Conservation (phyloP, 92 coral and sea anemone genomes). For the Porites cylindrica region DNA sequence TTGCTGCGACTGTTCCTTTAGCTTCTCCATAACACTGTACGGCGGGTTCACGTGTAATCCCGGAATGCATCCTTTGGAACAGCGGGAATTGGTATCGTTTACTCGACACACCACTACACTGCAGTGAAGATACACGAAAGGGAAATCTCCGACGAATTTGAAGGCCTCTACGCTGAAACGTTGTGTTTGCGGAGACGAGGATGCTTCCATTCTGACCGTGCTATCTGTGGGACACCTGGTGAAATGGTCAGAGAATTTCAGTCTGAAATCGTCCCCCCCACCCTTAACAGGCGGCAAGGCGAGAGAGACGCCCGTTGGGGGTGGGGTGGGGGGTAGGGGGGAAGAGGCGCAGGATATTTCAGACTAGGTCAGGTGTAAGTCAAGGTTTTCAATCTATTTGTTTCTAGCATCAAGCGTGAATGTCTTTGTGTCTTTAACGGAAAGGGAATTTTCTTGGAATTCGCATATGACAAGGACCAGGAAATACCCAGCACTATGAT, state of each 20-base stretch:
- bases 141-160: conserved; percentile 86
- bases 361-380: too few species aligned
- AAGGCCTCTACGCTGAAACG: conserved; percentile 87
- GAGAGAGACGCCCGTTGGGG: background rate
- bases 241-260: background rate
- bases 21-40: conserved; percentile 50
- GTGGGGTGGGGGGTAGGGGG: too few species aligned
- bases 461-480: too few species aligned
- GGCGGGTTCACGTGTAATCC: conserved; percentile 64
- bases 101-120: conserved; percentile 88
- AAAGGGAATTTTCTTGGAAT: too few species aligned
- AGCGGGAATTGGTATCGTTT: conserved; percentile 81
- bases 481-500: too few species aligned
- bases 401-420: too few species aligned
- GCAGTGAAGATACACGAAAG: conserved; percentile 88
- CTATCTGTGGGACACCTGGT: conserved; percentile 79
- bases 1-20: conserved; percentile 25
- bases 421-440: too few species aligned
- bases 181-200: conserved; percentile 75
- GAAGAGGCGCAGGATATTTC: too few species aligned
- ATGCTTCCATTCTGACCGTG: conserved; percentile 68
- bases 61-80: conserved; percentile 85
- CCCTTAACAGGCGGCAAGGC: background rate
- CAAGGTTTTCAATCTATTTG: too few species aligned
- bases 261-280: background rate